A percentile compares a stretch with the other conserved stretches of the same genome.
These are phyloP conservation scores for Oncorhynchus tshawytscha DNA, from an alignment of 2,113 vertebrate species.

Conservation along the genomic window DNA sequence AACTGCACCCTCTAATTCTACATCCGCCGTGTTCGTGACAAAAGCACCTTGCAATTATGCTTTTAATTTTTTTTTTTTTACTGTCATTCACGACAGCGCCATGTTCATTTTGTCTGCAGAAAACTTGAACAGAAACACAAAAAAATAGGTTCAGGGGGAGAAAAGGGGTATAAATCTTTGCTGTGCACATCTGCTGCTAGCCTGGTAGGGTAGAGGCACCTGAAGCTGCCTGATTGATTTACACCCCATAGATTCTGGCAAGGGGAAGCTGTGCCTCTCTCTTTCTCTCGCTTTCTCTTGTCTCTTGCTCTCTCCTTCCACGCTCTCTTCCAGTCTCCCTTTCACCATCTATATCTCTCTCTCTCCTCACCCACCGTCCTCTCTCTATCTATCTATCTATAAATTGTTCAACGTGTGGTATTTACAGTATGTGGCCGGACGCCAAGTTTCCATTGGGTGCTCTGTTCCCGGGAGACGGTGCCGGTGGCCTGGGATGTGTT, in stretches of 20 bases:
- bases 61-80: neutral
- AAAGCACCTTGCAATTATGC: conserved; percentile 27
- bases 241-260: neutral
- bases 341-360: conserved; percentile 9
- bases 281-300: neutral
- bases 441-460: conserved; percentile 72
- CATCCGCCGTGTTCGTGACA: conserved; percentile 21
- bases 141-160: too few relatives aligned
- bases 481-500: conserved; percentile 68
- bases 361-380: conserved; percentile 8
- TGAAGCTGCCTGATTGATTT: too few relatives aligned
- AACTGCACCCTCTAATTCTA: conserved; percentile 48
- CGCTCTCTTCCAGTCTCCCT: neutral
- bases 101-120: conserved; percentile 14
- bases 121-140: neutral
- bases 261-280: neutral
- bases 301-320: neutral
- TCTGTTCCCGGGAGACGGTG: conserved; percentile 63
- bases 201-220: too few relatives aligned
- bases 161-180: too few relatives aligned
- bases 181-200: too few relatives aligned
- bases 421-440: conserved; percentile 66
- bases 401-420: conserved; percentile 57
- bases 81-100: conserved; percentile 25
- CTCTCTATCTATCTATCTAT: conserved; percentile 48